phyloP scores from a whole-genome alignment of 2,113 vertebrate genomes.

The Dolichallabes microphthalmus region DNA sequence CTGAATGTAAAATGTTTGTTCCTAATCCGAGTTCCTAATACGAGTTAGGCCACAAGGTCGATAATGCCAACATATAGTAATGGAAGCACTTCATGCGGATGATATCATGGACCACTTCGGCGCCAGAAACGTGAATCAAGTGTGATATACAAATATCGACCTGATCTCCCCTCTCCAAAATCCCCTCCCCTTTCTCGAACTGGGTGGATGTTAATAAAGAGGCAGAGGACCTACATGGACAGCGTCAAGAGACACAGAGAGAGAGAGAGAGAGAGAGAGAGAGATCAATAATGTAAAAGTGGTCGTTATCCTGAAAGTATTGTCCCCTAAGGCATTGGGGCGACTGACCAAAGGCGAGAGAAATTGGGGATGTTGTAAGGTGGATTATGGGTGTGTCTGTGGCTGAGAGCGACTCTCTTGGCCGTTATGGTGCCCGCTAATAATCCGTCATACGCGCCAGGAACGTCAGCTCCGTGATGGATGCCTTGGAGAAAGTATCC shows the following conservation, averaged over 20 bases:
- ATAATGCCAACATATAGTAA: background rate
- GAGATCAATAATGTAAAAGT: constrained; percentile 75
- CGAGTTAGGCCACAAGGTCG: background rate
- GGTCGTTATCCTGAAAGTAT: constrained; percentile 76
- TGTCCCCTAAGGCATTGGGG: constrained; percentile 63
- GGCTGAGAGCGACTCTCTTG: constrained; percentile 18
- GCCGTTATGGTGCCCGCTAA: constrained; percentile 48
- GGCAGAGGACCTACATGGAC: constrained; percentile 58
- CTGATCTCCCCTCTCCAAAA: constrained; percentile 36
- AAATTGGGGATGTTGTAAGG: constrained; percentile 39
- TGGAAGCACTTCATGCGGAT: constrained; percentile 9
- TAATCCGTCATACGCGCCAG: constrained; percentile 65
- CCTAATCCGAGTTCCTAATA: background rate
- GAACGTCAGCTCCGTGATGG: constrained; percentile 64
- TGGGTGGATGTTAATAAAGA: constrained; percentile 70
- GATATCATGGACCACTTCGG: constrained; percentile 46
- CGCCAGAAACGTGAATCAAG: constrained; percentile 54
- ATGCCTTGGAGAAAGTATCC: constrained; percentile 46
- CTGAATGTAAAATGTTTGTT: background rate
- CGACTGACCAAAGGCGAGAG: constrained; percentile 47
- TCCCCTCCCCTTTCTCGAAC: constrained; percentile 55
- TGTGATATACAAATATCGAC: constrained; percentile 71
- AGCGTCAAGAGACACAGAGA: constrained; percentile 29
- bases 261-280: constrained; percentile 30
- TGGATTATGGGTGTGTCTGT: constrained; percentile 42